Percentiles rank a stretch among this genome's conserved stretches.
These are phyloP conservation scores for Amblyjoppa proteus DNA, from an alignment of 2,888 invertebrate genomes.

Conservation along the genomic window DNA sequence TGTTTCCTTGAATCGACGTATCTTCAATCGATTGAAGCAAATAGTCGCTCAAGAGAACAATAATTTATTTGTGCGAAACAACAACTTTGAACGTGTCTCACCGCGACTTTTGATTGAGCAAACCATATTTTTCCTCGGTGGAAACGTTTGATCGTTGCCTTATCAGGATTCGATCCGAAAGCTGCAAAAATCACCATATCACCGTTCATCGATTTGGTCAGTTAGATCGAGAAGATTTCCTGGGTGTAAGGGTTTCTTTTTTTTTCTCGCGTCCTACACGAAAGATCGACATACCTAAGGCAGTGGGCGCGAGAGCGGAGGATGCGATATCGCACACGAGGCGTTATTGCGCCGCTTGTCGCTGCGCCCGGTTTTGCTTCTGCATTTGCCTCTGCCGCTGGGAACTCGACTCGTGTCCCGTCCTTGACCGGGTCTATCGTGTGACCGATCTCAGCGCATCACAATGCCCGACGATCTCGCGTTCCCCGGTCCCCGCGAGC, in stretches of 20 bases:
- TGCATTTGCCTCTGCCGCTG: slow-evolving; percentile 64
- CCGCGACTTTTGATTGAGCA: too few species aligned
- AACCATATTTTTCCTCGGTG: too few species aligned
- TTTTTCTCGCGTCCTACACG: background rate
- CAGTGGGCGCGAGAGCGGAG: background rate
- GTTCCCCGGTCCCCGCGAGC: slow-evolving; percentile 46
- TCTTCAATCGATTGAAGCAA: too few species aligned
- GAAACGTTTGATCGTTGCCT: too few species aligned
- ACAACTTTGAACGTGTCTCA: too few species aligned
- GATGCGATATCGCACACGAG: slow-evolving; percentile 18
- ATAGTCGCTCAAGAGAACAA: too few species aligned
- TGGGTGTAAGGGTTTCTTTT: background rate
- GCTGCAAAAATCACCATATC: too few species aligned
- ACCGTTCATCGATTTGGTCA: background rate
- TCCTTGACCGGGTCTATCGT: slow-evolving; percentile 85
- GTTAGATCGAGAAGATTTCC: background rate
- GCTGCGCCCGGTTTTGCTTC: slow-evolving; percentile 62
- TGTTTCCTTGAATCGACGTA: too few species aligned
- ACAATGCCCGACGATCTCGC: slow-evolving; percentile 78
- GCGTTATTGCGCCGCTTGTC: slow-evolving; percentile 53
- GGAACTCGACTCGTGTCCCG: slow-evolving; percentile 81
- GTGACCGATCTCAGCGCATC: slow-evolving; percentile 84
- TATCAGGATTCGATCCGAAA: too few species aligned
- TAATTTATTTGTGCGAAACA: too few species aligned
- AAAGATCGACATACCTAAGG: background rate